phyloP scores from a whole-genome alignment of 1,140 invertebrate species.

The Vanessa tameamea region DNA sequence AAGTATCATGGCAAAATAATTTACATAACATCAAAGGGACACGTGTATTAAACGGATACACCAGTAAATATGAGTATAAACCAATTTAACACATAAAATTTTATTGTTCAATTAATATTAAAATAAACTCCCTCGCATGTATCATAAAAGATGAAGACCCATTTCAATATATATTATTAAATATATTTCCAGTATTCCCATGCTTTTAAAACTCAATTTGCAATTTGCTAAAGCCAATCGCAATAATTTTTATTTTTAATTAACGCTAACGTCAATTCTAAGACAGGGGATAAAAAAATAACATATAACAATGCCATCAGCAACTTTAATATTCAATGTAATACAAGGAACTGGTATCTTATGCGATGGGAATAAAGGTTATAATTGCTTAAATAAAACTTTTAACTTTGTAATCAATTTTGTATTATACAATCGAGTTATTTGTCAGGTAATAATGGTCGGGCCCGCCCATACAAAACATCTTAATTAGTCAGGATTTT shows the following conservation, averaged over 20 bases:
- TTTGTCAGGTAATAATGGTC: conserved; percentile 61
- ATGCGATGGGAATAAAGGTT: conserved; percentile 16
- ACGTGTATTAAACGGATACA: not conserved
- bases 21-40: not conserved
- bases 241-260: conserved; percentile 75
- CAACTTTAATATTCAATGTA: conserved; percentile 25
- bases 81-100: not conserved
- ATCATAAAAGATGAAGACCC: not conserved
- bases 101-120: conserved; percentile 2
- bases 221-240: conserved; percentile 76
- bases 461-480: conserved; percentile 57
- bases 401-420: conserved; percentile 31
- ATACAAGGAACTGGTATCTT: conserved; percentile 18
- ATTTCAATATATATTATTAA: conserved; percentile 6
- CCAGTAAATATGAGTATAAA: not conserved
- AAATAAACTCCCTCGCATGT: not conserved
- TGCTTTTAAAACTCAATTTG: conserved; percentile 55
- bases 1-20: not conserved
- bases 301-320: conserved; percentile 37
- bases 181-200: conserved; percentile 3
- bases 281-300: conserved; percentile 24
- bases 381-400: conserved; percentile 25
- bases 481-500: conserved; percentile 35
- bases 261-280: conserved; percentile 31
- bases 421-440: conserved; percentile 54